phyloP scores from a whole-genome alignment of 2,113 vertebrate genomes.

The Conger conger region DNA sequence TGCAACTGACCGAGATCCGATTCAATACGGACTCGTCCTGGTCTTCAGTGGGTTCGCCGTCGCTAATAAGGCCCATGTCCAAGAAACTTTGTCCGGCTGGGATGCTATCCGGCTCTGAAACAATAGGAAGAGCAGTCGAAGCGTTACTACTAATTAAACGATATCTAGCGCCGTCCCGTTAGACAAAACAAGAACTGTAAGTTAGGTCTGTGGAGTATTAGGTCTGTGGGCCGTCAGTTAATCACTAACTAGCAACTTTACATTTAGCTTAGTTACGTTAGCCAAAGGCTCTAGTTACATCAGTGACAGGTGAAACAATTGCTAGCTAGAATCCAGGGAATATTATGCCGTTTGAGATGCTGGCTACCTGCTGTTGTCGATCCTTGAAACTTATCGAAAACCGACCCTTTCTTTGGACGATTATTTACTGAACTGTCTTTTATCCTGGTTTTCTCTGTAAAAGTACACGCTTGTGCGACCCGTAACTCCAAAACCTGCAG shows the following conservation, averaged over 20 bases:
- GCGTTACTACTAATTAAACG: neutral
- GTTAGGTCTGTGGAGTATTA: neutral
- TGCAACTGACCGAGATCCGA: neutral
- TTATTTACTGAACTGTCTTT: constrained; percentile 31
- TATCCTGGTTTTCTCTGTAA: constrained; percentile 46
- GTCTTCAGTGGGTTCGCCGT: neutral
- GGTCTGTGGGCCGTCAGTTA: too few relatives aligned
- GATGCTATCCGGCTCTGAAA: neutral
- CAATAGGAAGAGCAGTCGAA: neutral
- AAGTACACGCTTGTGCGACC: constrained; percentile 21
- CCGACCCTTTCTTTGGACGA: constrained; percentile 25
- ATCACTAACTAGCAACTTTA: too few relatives aligned
- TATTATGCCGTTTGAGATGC: neutral
- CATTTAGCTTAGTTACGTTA: too few relatives aligned
- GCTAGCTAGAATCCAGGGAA: neutral
- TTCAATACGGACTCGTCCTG: neutral
- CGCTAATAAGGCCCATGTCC: neutral
- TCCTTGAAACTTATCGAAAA: neutral
- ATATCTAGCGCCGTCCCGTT: neutral
- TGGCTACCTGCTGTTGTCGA: neutral
- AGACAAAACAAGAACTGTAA: neutral
- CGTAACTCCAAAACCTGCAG: constrained; percentile 59
- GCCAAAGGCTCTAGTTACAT: too few relatives aligned
- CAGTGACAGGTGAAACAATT: neutral
- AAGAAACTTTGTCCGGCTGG: neutral